Percentiles rank a stretch among this genome's conserved stretches.
Evolutionary conservation across 2,797 vertebrate genomes (phyloP).

Genomic region (Valencia hispanica): DNA sequence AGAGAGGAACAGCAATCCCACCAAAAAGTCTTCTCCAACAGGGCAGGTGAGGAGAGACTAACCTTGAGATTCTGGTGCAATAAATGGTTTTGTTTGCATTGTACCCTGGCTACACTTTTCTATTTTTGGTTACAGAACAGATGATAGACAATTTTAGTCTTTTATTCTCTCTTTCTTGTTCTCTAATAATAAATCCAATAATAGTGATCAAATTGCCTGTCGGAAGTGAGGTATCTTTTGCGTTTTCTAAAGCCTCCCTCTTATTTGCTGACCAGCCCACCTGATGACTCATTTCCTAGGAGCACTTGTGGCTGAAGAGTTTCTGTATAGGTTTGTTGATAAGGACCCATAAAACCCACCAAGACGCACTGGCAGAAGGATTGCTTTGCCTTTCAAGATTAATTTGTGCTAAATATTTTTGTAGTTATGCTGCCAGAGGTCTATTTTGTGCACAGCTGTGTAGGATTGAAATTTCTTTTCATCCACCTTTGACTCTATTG

Average conservation of each 20-base stretch:
- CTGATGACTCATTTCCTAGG: background rate
- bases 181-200: no score
- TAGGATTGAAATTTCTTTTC: background rate
- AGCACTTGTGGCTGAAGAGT: no score
- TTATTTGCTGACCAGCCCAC: background rate
- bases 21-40: background rate
- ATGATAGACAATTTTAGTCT: background rate
- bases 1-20: background rate
- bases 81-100: background rate
- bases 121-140: background rate
- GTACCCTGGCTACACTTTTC: background rate
- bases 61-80: slow-evolving; percentile 1
- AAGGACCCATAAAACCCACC: background rate
- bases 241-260: background rate
- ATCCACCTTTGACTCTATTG: background rate
- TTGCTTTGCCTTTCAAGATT: background rate
- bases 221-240: background rate
- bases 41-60: background rate
- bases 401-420: background rate
- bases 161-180: background rate
- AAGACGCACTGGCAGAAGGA: background rate
- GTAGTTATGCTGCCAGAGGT: background rate
- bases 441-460: background rate
- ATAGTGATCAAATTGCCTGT: background rate
- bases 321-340: background rate